These are phyloP conservation scores for Anthoptus insignis DNA, from an alignment of 2,888 invertebrate genomes.

Conservation along the genomic window DNA sequence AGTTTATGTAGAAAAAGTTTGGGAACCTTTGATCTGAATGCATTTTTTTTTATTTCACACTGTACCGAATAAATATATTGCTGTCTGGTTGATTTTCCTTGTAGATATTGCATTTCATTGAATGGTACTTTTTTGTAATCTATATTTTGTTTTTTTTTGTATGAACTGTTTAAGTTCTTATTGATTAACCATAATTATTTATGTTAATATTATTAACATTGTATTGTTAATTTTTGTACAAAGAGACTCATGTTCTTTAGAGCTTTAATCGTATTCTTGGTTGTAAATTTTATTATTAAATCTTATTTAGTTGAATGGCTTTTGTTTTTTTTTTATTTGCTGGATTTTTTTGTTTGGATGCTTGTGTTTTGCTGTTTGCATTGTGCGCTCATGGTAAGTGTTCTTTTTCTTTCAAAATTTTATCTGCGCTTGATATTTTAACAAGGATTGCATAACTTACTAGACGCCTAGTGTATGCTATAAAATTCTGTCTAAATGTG, in stretches of 20 bases:
- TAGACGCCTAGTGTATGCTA: not conserved
- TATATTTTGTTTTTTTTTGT: constrained; percentile 22
- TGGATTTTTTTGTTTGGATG: constrained; percentile 61
- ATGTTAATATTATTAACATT: constrained; percentile 42
- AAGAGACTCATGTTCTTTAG: constrained; percentile 80
- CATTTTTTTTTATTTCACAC: not conserved
- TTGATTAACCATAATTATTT: constrained; percentile 40
- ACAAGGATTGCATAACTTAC: not conserved
- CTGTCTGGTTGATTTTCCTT: no score
- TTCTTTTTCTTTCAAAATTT: constrained; percentile 19
- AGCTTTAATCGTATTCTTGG: constrained; percentile 85
- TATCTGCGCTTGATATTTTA: not conserved
- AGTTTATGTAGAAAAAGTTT: no score
- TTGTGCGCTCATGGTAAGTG: constrained; percentile 69
- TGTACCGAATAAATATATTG: not conserved
- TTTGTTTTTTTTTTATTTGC: constrained; percentile 68
- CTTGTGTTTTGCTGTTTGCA: constrained; percentile 72
- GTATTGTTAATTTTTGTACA: constrained; percentile 66
- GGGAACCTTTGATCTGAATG: no score
- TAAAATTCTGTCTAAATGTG: no score
- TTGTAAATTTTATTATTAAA: constrained; percentile 85
- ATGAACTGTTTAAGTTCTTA: constrained; percentile 6
- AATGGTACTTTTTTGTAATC: constrained; percentile 30
- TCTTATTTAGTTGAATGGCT: constrained; percentile 82
- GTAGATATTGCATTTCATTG: not conserved